phyloP scores from a whole-genome alignment of 2,113 vertebrate species.

The Paratilapia polleni region DNA sequence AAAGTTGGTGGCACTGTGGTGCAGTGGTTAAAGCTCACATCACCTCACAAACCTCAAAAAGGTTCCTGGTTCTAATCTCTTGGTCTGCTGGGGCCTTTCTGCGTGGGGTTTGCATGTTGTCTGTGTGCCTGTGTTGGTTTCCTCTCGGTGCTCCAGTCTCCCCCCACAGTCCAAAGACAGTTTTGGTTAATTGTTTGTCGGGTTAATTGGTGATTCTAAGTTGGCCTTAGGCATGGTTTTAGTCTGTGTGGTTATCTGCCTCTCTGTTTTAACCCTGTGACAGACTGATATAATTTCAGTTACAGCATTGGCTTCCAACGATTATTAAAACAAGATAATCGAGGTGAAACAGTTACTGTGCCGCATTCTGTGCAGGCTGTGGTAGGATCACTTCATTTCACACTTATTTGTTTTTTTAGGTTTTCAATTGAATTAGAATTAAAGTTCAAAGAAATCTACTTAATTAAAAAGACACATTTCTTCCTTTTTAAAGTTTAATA shows the following conservation, averaged over 20 bases:
- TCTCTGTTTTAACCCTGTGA: not conserved
- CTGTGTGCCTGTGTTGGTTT: not conserved
- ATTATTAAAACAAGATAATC: not conserved
- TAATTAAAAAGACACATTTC: not conserved
- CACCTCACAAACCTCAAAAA: not conserved
- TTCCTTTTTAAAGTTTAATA: not conserved
- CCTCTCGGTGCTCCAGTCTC: too few relatives aligned
- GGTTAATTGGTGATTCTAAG: too few relatives aligned
- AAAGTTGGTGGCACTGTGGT: not conserved
- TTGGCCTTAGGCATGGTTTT: too few relatives aligned
- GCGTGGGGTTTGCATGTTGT: not conserved
- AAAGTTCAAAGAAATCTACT: not conserved
- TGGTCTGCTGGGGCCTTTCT: not conserved
- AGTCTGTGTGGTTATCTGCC: rapidly evolving
- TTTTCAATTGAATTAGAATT: not conserved
- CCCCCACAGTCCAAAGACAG: not conserved
- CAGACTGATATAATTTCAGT: not conserved
- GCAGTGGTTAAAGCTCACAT: not conserved
- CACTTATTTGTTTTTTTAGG: not conserved
- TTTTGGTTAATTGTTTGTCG: not conserved
- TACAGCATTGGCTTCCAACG: rapidly evolving
- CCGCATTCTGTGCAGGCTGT: not conserved
- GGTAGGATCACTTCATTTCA: not conserved
- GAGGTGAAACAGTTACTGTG: not conserved
- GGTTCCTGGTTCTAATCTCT: not conserved